Evolutionary conservation across 1,140 invertebrate genomes (phyloP), one percentile per base, ranked within the genome.

Genomic region (Drosophila dunni): DNA sequence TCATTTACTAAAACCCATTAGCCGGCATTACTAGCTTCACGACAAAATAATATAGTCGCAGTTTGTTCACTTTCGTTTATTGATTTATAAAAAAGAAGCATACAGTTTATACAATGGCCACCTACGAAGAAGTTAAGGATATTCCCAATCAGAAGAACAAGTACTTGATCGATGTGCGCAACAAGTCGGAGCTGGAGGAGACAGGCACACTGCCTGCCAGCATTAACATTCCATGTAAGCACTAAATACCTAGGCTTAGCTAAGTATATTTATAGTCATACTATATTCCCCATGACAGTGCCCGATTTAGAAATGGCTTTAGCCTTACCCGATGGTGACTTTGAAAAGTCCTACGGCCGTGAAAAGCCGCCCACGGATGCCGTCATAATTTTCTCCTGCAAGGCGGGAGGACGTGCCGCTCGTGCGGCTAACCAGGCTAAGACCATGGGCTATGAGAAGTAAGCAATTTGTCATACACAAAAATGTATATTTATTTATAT

Each of bases 161-260:
- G 57, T 92, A 94, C 10, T 93, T 96, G 5, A 94, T 96, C 72
- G 95, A 96, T 92, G 95, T 96, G 0, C 93, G 95, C 62, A 95
- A 96, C 79, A 94, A 94, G 10, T 83, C 93, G 46, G 95, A 96
- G 93, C 92, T 96, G 7, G 84, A 94, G 62, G 93, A 94, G 73
- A 95, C 95, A 54, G 95, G 95, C 9, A 93, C 93, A 81, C 93
- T 96, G 63, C 95, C 95, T 42, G 94, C 94, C 10, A 95, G 94
- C 77, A 95, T 96, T 79, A 95, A 96, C 80, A 95, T 96, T 79
- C 95, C 95, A 86, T 94, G 95, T 96, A 94, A 93, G 90, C 65
- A 45, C 11, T 50, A 38, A 36, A 34, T 1, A 9, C 46, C n/a
- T 20, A 50, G 51, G 48, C 20, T 45, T 33, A 24, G 0, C 10